These are phyloP conservation scores for Lycaena phlaeas DNA, from an alignment of 2,888 invertebrate species.

Conservation along the genomic window DNA sequence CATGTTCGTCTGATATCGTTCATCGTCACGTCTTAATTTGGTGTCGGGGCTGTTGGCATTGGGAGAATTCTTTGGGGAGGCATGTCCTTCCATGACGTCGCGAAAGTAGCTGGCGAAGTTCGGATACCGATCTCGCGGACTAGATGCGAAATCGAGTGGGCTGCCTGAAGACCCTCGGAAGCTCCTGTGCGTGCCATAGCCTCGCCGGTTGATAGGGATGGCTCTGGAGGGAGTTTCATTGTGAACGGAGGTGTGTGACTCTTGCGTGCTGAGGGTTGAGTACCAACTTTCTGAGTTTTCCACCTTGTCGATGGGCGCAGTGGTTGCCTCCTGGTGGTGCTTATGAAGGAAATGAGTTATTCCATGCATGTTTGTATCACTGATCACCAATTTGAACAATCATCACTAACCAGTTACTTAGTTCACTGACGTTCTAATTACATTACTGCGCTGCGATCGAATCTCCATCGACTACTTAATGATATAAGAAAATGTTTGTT, in stretches of 20 bases:
- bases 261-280: slow-evolving; percentile 38
- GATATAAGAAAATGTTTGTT: not conserved
- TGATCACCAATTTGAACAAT: not conserved
- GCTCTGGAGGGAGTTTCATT: slow-evolving; percentile 30
- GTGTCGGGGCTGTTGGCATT: slow-evolving; percentile 33
- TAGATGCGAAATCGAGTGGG: slow-evolving; percentile 49
- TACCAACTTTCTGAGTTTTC: slow-evolving; percentile 63
- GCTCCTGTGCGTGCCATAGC: slow-evolving; percentile 38
- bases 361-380: slow-evolving; percentile 16
- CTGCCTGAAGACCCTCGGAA: slow-evolving; percentile 36
- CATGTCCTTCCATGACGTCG: slow-evolving; percentile 44
- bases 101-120: slow-evolving; percentile 63
- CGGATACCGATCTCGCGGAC: slow-evolving; percentile 57
- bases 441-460: slow-evolving; percentile 11
- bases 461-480: not conserved
- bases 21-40: slow-evolving; percentile 41
- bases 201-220: slow-evolving; percentile 43
- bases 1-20: slow-evolving; percentile 37
- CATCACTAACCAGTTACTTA: slow-evolving; percentile 2
- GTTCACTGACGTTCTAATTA: not conserved
- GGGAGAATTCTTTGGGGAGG: slow-evolving; percentile 27
- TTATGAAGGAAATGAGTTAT: slow-evolving; percentile 55
- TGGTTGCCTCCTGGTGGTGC: slow-evolving; percentile 42
- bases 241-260: slow-evolving; percentile 30
- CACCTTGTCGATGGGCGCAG: slow-evolving; percentile 46